Evolutionary conservation across 2,888 invertebrate species (phyloP), one percentile per base, ranked within the genome.

Genomic region (Aleiodes leptofemur): DNA sequence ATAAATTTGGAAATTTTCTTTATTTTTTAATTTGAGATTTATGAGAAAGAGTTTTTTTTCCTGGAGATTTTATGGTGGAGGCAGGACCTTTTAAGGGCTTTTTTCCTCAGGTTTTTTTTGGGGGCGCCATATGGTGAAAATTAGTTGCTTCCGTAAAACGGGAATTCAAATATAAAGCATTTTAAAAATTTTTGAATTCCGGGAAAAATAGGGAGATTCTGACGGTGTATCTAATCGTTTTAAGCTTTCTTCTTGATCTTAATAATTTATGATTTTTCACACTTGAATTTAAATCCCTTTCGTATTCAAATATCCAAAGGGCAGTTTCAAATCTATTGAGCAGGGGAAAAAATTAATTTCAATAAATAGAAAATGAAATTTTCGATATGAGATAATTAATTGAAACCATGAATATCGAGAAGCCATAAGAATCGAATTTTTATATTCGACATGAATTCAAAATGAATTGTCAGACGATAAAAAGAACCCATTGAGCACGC

Each of bases 51-150:
- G 38, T 72, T 16, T 38, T 16, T 38, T 34, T 23, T 73, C 9
- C 11, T 6, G 29, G 11, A 4, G 11, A 31, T 31, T 68, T n/a
- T 68, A 14, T 8, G 14, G 13, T 14, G 13, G 51, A 51, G n/a
- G 14, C 11, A 53, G n/a, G n/a, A 51, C 14, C 14, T 13, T 13
- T 53, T 53, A 9, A 53, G 53, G 53, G 53, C 14, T 53, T 53
- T 53, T 53, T 53, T 14, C n/a, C 8, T 50, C n/a, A 4, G 6
- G 29, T 73, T 74, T 77, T 78, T 72, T 76, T 77, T 79, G 76
- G 73, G 73, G 77, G 73, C 76, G 77, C 82, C 85, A 85, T 84
- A 82, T 85, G 85, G 81, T 83, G 78, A 79, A 82, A 84, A 84
- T 84, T 82, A 81, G 80, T 79, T 76, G 83, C 76, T 85, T 85